Percentiles rank a stretch among this genome's conserved stretches.
Conservation (phyloP, 2,888 invertebrate species). For the Erpobdella octoculata region DNA sequence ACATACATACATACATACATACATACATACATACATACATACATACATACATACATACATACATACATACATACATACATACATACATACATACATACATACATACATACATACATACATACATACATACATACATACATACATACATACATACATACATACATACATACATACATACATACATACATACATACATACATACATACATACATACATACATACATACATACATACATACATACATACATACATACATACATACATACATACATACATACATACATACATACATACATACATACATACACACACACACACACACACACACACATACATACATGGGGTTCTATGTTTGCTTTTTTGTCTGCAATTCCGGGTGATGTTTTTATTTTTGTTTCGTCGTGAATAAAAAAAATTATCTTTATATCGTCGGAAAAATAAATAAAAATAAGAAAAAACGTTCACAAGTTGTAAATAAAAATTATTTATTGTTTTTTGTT, state of each 20-base stretch:
- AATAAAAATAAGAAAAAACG: no score
- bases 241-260: constrained; percentile 1
- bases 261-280: constrained; percentile 1
- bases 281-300: constrained; percentile 1
- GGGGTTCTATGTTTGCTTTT: neutral
- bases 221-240: constrained; percentile 1
- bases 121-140: constrained; percentile 13
- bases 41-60: constrained; percentile 9
- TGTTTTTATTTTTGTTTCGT: neutral
- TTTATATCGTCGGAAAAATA: no score
- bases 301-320: constrained; percentile 1
- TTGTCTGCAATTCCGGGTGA: neutral
- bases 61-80: constrained; percentile 3
- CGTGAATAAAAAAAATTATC: no score
- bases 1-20: constrained; percentile 1
- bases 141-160: constrained; percentile 21
- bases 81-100: neutral
- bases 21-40: constrained; percentile 1
- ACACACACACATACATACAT: constrained; percentile 1
- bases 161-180: constrained; percentile 10
- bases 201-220: constrained; percentile 1
- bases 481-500: no score
- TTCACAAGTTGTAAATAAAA: no score
- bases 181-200: constrained; percentile 5
- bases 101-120: constrained; percentile 11